phyloP scores from a whole-genome alignment of 23 tunicate genomes.

The Ciona savignyi region DNA sequence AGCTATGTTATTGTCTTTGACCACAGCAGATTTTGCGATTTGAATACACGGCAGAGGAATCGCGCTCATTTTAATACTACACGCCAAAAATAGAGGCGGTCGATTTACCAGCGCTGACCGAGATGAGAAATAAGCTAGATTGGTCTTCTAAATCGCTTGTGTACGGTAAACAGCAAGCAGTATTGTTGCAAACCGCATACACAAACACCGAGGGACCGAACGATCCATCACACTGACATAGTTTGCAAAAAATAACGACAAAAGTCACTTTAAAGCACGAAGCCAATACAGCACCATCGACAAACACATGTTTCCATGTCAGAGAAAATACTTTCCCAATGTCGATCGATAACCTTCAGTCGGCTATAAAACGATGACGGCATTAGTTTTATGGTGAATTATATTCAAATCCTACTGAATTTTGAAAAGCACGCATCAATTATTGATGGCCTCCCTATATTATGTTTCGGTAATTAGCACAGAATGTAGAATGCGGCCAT shows the following conservation, averaged over 20 bases:
- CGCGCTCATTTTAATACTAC: background rate
- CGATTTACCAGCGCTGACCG: background rate
- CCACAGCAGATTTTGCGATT: too few relatives aligned
- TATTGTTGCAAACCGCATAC: background rate
- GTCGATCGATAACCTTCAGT: background rate
- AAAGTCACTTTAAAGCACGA: background rate
- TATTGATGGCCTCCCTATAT: background rate
- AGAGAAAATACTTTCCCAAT: background rate
- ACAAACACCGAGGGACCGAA: background rate
- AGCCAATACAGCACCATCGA: too few relatives aligned
- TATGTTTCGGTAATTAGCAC: background rate
- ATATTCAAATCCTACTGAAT: background rate
- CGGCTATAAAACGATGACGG: background rate
- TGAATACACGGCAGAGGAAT: too few relatives aligned
- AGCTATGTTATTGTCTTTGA: too few relatives aligned
- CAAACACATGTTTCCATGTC: background rate
- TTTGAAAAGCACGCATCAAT: background rate
- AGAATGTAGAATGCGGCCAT: background rate
- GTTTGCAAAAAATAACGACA: background rate
- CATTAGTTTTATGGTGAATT: background rate
- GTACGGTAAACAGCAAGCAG: background rate
- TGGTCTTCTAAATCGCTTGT: background rate
- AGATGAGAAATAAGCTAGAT: background rate
- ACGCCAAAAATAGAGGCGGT: background rate
- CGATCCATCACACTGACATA: background rate